Evolutionary conservation across 1,140 invertebrate genomes (phyloP).

Genomic region (Brachionus asplanchnoidis): DNA sequence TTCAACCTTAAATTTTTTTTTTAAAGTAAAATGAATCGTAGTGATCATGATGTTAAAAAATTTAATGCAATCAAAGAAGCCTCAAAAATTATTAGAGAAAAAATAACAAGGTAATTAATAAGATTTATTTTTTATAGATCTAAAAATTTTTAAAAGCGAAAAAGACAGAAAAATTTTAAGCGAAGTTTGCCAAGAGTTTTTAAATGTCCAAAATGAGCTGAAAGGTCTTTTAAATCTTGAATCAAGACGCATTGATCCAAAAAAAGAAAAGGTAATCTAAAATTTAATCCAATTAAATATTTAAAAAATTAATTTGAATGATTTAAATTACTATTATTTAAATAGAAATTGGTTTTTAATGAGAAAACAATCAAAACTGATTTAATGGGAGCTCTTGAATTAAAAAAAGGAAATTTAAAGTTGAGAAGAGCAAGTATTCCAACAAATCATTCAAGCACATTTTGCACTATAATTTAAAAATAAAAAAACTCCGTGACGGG

Average conservation of each 20-base stretch:
- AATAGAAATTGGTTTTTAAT: slow-evolving; percentile 4
- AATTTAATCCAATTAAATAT: background rate
- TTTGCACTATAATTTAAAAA: slow-evolving; percentile 1
- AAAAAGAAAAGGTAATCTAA: background rate
- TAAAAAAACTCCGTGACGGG: background rate
- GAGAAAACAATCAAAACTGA: background rate
- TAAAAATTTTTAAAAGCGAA: background rate
- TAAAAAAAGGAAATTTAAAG: slow-evolving; percentile 7
- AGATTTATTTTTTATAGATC: background rate
- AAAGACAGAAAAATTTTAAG: slow-evolving; percentile 1
- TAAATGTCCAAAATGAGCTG: background rate
- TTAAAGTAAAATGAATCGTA: background rate
- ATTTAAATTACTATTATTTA: background rate
- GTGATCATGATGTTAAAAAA: background rate
- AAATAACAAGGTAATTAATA: background rate
- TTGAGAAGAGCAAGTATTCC: background rate
- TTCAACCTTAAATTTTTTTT: background rate
- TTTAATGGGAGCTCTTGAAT: slow-evolving; percentile 9
- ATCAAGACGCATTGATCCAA: background rate
- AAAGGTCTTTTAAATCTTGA: background rate
- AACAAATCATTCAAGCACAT: background rate
- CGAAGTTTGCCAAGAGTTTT: slow-evolving; percentile 2
- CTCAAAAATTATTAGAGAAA: slow-evolving; percentile 9
- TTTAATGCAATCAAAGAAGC: slow-evolving; percentile 9
- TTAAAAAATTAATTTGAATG: background rate